Evolutionary conservation across 2,888 invertebrate species (phyloP).

Genomic region (Dimorphilus gyrociliatus): DNA sequence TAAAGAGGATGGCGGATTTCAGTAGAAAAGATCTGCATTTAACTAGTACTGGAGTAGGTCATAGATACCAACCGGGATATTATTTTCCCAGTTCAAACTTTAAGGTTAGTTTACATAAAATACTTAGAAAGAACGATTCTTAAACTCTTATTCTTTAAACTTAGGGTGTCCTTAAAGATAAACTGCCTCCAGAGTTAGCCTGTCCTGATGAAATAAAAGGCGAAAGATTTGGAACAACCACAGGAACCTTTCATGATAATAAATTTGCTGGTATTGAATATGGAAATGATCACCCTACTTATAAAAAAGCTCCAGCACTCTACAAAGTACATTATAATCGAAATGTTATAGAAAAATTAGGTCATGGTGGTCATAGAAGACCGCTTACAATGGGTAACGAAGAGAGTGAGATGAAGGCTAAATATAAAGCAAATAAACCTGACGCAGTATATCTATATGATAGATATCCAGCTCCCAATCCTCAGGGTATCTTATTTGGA

Average conservation of each 20-base stretch:
- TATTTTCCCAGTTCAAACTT: conserved; percentile 36
- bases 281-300: conserved; percentile 19
- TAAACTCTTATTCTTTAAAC: conserved; percentile 4
- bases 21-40: conserved; percentile 15
- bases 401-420: conserved; percentile 29
- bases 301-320: conserved; percentile 33
- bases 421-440: conserved; percentile 22
- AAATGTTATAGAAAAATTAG: conserved; percentile 35
- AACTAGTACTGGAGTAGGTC: conserved; percentile 36
- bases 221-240: conserved; percentile 30
- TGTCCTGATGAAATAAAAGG: conserved; percentile 25
- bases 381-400: conserved; percentile 37
- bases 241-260: conserved; percentile 26
- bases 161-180: conserved; percentile 26
- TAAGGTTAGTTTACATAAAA: conserved; percentile 18
- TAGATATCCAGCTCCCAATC: conserved; percentile 18
- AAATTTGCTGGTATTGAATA: conserved; percentile 25
- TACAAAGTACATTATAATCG: conserved; percentile 35
- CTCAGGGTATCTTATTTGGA: conserved; percentile 24
- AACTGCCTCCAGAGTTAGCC: conserved; percentile 32
- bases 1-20: conserved; percentile 8
- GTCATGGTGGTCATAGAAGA: conserved; percentile 30
- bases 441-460: too few species aligned
- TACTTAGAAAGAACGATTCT: background rate
- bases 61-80: conserved; percentile 35